Evolutionary conservation across 2,797 vertebrate genomes (phyloP).

Genomic region (Cyprinodon diabolis): DNA sequence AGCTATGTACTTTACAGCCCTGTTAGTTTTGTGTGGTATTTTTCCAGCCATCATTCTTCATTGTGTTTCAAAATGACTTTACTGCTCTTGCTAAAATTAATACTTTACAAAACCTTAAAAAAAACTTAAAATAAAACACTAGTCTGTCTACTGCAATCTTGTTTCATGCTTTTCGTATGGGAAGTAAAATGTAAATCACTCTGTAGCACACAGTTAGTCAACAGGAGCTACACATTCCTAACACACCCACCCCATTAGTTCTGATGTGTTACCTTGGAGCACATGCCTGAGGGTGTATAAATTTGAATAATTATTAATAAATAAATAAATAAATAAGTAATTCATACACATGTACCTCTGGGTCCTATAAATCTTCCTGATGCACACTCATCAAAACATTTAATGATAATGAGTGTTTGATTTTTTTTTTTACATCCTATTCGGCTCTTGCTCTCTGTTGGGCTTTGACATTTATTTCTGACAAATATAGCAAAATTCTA

Average conservation of each 20-base stretch:
- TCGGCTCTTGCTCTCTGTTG: conserved; percentile 11
- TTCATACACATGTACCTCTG: conserved; percentile 28
- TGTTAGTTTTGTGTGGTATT: neutral
- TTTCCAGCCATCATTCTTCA: conserved; percentile 7
- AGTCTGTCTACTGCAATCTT: neutral
- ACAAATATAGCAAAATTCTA: neutral
- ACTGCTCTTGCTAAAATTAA: conserved; percentile 15
- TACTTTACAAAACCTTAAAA: neutral
- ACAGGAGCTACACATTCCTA: conserved; percentile 68
- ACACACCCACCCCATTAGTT: conserved; percentile 75
- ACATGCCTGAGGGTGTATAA: conserved; percentile 63
- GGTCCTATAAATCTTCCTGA: conserved; percentile 56
- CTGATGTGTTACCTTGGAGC: conserved; percentile 83
- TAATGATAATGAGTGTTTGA: conserved; percentile 27
- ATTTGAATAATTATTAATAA: conserved; percentile 3
- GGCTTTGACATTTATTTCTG: neutral
- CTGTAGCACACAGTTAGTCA: conserved; percentile 37
- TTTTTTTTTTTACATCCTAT: conserved; percentile 7
- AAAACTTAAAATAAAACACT: neutral
- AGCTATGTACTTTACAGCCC: neutral
- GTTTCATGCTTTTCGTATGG: conserved; percentile 36
- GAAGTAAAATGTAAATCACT: conserved; percentile 50
- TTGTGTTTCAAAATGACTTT: conserved; percentile 2
- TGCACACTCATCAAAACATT: conserved; percentile 48
- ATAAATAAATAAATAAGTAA: conserved; percentile 12